A percentile compares a stretch with the other conserved stretches of the same genome.
phyloP scores from a whole-genome alignment of 2,113 vertebrate species.

The Hippocampus guttulatus region DNA sequence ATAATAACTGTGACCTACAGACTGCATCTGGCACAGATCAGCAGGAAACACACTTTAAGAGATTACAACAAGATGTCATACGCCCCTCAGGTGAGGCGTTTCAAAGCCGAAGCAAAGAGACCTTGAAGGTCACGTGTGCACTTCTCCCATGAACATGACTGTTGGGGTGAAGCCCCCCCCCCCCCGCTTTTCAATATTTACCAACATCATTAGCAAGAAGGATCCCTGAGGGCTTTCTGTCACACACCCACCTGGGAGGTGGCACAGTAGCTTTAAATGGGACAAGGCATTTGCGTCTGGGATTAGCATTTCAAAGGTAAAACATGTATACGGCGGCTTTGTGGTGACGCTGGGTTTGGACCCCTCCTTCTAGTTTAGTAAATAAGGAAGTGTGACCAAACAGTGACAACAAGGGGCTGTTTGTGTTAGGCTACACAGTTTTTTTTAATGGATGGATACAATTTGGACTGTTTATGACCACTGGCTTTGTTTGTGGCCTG shows the following conservation, averaged over 20 bases:
- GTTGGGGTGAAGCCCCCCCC: constrained; percentile 37
- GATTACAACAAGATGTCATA: constrained; percentile 36
- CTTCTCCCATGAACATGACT: constrained; percentile 54
- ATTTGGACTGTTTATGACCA: neutral
- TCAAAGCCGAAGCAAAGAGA: constrained; percentile 39
- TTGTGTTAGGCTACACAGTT: neutral
- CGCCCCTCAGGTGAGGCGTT: constrained; percentile 31
- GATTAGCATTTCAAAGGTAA: constrained; percentile 73
- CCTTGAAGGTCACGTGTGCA: constrained; percentile 59
- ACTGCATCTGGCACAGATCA: constrained; percentile 7
- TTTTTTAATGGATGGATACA: neutral
- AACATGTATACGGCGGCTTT: constrained; percentile 45
- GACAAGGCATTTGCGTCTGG: constrained; percentile 66
- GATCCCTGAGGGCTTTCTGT: constrained; percentile 64
- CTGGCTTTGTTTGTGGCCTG: neutral
- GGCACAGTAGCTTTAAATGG: constrained; percentile 72
- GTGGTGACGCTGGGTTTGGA: constrained; percentile 36
- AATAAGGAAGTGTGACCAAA: neutral
- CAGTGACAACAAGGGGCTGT: neutral
- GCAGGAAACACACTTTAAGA: constrained; percentile 17
- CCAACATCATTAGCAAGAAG: constrained; percentile 61
- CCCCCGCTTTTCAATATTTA: constrained; percentile 50
- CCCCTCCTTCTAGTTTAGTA: neutral
- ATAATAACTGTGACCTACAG: constrained; percentile 4
- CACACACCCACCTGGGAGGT: constrained; percentile 68